Evolutionary conservation across 23 tunicate genomes (phyloP).

Genomic region (Phallusia fumigata): DNA sequence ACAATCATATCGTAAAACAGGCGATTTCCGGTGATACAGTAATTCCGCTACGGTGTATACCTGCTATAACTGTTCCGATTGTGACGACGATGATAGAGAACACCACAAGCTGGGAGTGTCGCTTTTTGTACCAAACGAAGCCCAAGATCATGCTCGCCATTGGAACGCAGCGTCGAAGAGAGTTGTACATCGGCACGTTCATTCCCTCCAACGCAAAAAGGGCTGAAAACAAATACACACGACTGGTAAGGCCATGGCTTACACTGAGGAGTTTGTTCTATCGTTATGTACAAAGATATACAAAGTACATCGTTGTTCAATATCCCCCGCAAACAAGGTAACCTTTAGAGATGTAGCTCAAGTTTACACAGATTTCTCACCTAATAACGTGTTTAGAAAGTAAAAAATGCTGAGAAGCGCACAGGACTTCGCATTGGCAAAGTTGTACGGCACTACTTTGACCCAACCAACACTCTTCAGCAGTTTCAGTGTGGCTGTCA

Average conservation of each 20-base stretch:
- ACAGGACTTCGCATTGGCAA: conserved; percentile 41
- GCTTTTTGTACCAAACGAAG: conserved; percentile 43
- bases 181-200: conserved; percentile 97
- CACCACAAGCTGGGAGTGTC: conserved; percentile 33
- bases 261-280: too few species aligned
- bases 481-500: conserved; percentile 23
- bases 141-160: conserved; percentile 72
- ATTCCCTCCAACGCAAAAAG: conserved; percentile 85
- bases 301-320: too few species aligned
- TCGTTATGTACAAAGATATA: too few species aligned
- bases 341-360: too few species aligned
- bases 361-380: too few species aligned
- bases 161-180: conserved; percentile 88
- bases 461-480: conserved; percentile 30
- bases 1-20: too few species aligned
- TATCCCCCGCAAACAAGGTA: too few species aligned
- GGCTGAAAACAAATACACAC: conserved; percentile 51
- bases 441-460: conserved; percentile 32
- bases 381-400: conserved; percentile 60
- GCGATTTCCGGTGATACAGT: too few species aligned
- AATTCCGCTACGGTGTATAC: too few species aligned
- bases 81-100: conserved; percentile 63
- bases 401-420: conserved; percentile 46
- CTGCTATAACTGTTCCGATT: conserved; percentile 74
- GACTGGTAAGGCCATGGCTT: too few species aligned